Base-by-base conservation (phyloP, 2,888 invertebrate genomes). In the Liodrosophila aerea region DNA sequence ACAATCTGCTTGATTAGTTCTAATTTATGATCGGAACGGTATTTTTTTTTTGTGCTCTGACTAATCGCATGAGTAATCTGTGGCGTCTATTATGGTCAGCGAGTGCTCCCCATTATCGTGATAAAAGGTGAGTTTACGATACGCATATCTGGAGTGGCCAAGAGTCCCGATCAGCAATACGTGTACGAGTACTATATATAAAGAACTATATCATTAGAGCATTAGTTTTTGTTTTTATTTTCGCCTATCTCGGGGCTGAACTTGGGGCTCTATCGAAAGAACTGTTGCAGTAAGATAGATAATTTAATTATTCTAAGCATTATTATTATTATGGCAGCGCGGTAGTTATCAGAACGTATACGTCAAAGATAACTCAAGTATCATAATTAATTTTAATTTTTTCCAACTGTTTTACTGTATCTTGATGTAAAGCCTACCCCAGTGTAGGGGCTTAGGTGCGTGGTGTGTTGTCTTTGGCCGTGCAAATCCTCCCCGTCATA, bases 341-440 rank as follows among this genome's bases (percentile, higher is more conserved):
- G 9, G 41, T 54, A 62, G 70, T 70, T 70, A 76, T 76, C 76
- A 83, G 80, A 61, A 65, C 64, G 22, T 73, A 65, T 65, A 80
- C 62, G 84, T 84, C 84, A 67, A 76, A 77, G 77, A 77, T 77
- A 77, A 81, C 84, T 84, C 74, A 56, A 73, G 81, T 77, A 74
- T 77, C 84, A 77, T 77, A 77, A 77, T 77, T 77, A 77, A 77
- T 84, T 84, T 77, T 81, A 76, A 56, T 60, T 61, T 64, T 16
- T 34, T 16, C n/a, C n/a, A n/a, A n/a, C n/a, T 15, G 34, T 33
- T 41, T 27, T 40, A 15, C 29, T 31, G 18, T 41, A 41, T 54
- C 50, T 36, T 15, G 13, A 16, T 44, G 36, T 74, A 64, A 69
- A 72, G 61, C 56, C 52, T 12, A 31, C 18, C 16, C 18, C 16